Evolutionary conservation across 2,888 invertebrate species (phyloP).

Genomic region (Netelia fuscicornis): DNA sequence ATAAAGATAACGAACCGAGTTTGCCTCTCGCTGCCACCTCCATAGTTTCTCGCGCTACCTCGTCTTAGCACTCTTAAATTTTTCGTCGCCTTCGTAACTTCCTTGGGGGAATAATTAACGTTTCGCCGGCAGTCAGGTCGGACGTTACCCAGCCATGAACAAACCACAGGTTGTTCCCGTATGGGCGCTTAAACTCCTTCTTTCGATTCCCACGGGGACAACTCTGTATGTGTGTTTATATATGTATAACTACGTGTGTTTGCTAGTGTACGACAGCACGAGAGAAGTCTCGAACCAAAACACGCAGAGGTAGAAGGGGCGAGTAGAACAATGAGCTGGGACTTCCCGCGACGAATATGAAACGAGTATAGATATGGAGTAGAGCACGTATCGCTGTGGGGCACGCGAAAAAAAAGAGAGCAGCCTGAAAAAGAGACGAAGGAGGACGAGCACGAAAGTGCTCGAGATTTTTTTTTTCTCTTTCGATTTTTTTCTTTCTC

Average conservation of each 20-base stretch:
- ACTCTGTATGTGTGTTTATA: background rate
- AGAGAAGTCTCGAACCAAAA: constrained; percentile 34
- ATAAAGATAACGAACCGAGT: constrained; percentile 61
- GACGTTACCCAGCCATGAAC: constrained; percentile 41
- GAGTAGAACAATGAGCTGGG: constrained; percentile 34
- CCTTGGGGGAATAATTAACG: constrained; percentile 61
- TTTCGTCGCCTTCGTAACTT: constrained; percentile 42
- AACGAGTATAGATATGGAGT: background rate
- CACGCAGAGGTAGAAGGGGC: constrained; percentile 33
- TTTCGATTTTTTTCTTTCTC: background rate
- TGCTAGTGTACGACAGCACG: constrained; percentile 8
- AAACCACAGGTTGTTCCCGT: constrained; percentile 59
- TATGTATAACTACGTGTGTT: background rate
- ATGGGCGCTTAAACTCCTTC: constrained; percentile 52
- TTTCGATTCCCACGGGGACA: constrained; percentile 58
- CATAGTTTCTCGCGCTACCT: background rate
- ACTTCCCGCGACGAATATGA: constrained; percentile 17
- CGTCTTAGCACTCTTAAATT: constrained; percentile 7
- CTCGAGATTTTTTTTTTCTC: background rate
- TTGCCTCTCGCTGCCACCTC: constrained; percentile 9
- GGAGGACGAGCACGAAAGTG: background rate
- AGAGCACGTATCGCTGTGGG: background rate
- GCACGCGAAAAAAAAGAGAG: background rate
- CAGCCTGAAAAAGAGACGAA: background rate
- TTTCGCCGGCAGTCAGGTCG: constrained; percentile 47